Percentiles rank a stretch among this genome's conserved stretches.
These are phyloP conservation scores for Hestina assimilis DNA, from an alignment of 1,140 invertebrate species.

Conservation along the genomic window DNA sequence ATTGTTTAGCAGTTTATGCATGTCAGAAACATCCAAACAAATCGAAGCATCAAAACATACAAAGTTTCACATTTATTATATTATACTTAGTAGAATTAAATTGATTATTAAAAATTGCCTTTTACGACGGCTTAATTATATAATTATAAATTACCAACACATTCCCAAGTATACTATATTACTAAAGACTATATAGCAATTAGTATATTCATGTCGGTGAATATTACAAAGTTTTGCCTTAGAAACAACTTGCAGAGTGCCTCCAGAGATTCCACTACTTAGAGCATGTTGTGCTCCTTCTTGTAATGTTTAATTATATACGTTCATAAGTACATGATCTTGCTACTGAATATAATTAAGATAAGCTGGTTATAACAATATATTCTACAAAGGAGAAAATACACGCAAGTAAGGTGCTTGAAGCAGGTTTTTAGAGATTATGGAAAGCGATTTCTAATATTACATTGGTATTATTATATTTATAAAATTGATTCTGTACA, in stretches of 20 bases:
- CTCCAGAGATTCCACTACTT: slow-evolving; percentile 12
- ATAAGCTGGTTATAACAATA: background rate
- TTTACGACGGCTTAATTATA: background rate
- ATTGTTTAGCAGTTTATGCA: no score
- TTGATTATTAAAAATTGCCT: no score
- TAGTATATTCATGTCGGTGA: slow-evolving; percentile 23
- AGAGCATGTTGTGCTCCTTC: slow-evolving; percentile 6
- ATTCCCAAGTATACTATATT: background rate
- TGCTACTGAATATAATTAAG: background rate
- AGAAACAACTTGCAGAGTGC: slow-evolving; percentile 27
- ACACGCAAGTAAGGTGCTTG: no score
- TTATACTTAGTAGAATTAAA: no score
- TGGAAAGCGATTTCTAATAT: no score
- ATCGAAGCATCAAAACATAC: no score
- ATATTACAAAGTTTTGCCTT: slow-evolving; percentile 26
- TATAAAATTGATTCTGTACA: no score
- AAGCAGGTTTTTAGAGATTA: no score
- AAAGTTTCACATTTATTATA: no score
- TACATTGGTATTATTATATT: no score
- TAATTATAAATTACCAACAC: slow-evolving; percentile 2
- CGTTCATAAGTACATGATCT: background rate
- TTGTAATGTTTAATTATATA: slow-evolving; percentile 16
- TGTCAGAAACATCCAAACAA: no score
- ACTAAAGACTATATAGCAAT: slow-evolving; percentile 18
- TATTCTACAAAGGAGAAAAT: no score